Evolutionary conservation across 2,888 invertebrate species (phyloP), one percentile per base, ranked within the genome.

Genomic region (Eristalis intricaria): DNA sequence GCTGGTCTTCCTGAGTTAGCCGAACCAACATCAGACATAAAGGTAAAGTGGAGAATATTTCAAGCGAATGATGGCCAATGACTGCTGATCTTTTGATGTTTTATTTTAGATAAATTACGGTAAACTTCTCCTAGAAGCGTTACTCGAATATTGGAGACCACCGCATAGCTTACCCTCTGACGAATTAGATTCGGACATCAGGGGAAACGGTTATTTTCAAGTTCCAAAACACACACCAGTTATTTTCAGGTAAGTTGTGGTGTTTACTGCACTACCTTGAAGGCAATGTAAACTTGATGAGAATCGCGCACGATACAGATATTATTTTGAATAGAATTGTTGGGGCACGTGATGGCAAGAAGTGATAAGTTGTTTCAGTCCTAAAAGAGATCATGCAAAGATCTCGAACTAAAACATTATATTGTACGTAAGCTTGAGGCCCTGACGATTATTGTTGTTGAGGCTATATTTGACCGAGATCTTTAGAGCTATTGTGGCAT

Each of bases 181-280:
- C 76, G 95, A 95, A 87, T 94, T 95, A 11, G 96, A 97, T 69
- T 96, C 96, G 69, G 96, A 96, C 89, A 95, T 95, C 56, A 95
- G 95, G 89, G 95, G 95, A 32, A 96, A 96, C 90, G 96, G 95
- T 84, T 97, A 96, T 93, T 99, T 99, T 92, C 96, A 96, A 91
- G 97, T 99, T 76, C 99, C 99, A 19, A 95, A 96, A 77, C 99
- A 99, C 92, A 99, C 99, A 11, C 99, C 99, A 0, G 95, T 99
- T 88, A 99, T 99, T 91, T 97, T 99, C 92, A 97, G 97, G 96
- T 97, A 93, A 73, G 71, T 65, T 26, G 1, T 10, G 10, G 32
- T 0, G 1, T 1, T 32, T 32, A 32, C 10, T 38, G 8, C 13
- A 13, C 38, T 1, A 2, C 13, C 3, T 38, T 38, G 38, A 13